Percentiles rank a stretch among this genome's conserved stretches.
These are phyloP conservation scores for Tenthredo mesomela DNA, from an alignment of 2,888 invertebrate species.

Conservation along the genomic window DNA sequence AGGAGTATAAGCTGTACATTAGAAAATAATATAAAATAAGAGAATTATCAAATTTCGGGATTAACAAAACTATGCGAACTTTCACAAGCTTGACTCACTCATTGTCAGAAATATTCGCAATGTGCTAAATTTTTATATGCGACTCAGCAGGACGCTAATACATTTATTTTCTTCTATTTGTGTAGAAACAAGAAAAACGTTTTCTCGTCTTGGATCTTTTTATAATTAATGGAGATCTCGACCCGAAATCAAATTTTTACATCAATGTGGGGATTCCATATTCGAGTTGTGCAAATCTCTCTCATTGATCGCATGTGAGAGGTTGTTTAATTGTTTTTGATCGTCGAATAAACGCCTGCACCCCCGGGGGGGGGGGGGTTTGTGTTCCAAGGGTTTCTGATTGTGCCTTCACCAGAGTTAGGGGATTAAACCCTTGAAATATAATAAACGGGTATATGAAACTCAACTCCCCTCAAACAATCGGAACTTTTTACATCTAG, in stretches of 20 bases:
- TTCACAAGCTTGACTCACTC: background rate
- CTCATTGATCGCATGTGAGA: background rate
- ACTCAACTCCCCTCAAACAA: background rate
- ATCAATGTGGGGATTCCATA: background rate
- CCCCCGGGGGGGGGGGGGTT: too few species aligned
- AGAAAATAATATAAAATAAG: background rate
- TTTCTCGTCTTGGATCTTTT: background rate
- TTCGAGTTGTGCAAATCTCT: background rate
- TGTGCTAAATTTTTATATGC: too few species aligned
- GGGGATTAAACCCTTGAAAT: conserved; percentile 10
- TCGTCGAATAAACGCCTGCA: background rate
- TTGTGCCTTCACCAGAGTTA: background rate
- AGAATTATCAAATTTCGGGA: background rate
- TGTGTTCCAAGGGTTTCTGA: background rate
- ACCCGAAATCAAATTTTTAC: background rate
- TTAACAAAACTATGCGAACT: background rate
- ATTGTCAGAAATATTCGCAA: background rate
- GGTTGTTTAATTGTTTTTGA: conserved; percentile 15
- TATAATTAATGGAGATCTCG: background rate
- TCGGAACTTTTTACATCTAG: conserved; percentile 10
- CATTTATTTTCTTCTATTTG: too few species aligned
- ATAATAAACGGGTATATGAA: conserved; percentile 1
- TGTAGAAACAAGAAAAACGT: background rate
- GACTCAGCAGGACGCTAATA: too few species aligned
- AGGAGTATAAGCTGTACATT: background rate